phyloP scores from a whole-genome alignment of 2,888 invertebrate species.

The Macrosoma leucophasiata region DNA sequence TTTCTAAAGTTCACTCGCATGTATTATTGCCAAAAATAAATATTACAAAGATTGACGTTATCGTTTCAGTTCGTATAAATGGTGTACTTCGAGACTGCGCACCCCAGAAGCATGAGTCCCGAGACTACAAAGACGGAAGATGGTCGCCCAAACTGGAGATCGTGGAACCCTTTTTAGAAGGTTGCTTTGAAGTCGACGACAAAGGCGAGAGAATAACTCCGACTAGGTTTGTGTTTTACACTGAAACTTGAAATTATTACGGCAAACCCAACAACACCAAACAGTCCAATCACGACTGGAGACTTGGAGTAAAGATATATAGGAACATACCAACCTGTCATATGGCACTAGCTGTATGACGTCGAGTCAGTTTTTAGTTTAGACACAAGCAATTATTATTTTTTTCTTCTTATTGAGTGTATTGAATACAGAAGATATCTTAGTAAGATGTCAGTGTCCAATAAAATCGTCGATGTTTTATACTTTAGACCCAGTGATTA shows the following conservation, averaged over 20 bases:
- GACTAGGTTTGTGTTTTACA: conserved; percentile 52
- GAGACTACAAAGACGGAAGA: conserved; percentile 75
- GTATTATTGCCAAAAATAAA: too few species aligned
- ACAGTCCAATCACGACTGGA: too few species aligned
- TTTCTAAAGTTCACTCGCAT: too few species aligned
- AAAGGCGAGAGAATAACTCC: conserved; percentile 78
- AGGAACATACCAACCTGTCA: too few species aligned
- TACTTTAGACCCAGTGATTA: too few species aligned
- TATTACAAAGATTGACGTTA: too few species aligned
- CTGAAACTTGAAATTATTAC: too few species aligned
- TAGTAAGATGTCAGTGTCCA: too few species aligned
- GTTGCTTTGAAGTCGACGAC: conserved; percentile 79
- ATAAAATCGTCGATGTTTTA: too few species aligned
- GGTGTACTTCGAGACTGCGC: conserved; percentile 83
- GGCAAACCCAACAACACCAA: too few species aligned
- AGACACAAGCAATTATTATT: background rate
- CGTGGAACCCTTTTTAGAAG: conserved; percentile 82
- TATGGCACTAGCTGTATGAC: background rate
- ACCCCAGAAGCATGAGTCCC: conserved; percentile 79
- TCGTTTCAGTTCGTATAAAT: conserved; percentile 76
- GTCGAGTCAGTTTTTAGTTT: conserved; percentile 4
- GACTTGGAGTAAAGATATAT: too few species aligned
- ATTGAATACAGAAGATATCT: background rate
- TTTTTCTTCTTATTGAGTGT: background rate
- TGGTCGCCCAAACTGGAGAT: conserved; percentile 81